Base-by-base conservation (phyloP, 2,113 vertebrate species). In the Ammodytes dubius region DNA sequence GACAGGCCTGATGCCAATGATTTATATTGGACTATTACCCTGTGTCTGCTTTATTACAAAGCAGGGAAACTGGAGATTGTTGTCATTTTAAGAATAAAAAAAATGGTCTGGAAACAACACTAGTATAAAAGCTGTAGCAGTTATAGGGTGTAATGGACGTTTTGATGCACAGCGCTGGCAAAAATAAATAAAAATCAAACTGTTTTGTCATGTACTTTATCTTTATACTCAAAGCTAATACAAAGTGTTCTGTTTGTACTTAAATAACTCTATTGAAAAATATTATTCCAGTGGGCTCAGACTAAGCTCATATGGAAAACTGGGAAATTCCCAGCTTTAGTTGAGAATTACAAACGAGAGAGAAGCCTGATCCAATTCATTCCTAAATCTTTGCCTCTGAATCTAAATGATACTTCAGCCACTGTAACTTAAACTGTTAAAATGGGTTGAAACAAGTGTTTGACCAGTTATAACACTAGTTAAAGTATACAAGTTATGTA, bases 281-380 rank as follows among this genome's bases (percentile, higher is more conserved):
- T 37, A 37, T 40, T 8, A 11, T 4, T 68, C 6, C 35, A 56
- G n/a, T 54, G 54, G 27, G 3, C 46, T 60, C 8, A 19, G 70
- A 50, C 43, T 57, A 70, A 49, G 64, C 43, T 59, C 6, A 59
- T 53, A 15, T 13, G 19, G 40, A 47, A 65, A 71, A 63, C 37
- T 45, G 72, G 52, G 50, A 75, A 66, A 39, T 66, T 70, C 72
- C 58, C 58, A 58, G 59, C 43, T 64, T 82, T 35, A 11, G 7
- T 42, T 75, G 8, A 42, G 42, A 68, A 74, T 42, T 52, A 68
- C 47, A 39, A 54, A 6, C 67, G 2, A 27, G 67, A 43, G 0
- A 54, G 10, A 42, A 69, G 39, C 57, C 42, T 1, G 4, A 50
- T 69, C 1, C 43, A 35, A 42, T 27, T 3, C 13, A 19, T 57